Conservation (phyloP, 2,888 invertebrate genomes). For the Scaptomyza cyrtandrae region DNA sequence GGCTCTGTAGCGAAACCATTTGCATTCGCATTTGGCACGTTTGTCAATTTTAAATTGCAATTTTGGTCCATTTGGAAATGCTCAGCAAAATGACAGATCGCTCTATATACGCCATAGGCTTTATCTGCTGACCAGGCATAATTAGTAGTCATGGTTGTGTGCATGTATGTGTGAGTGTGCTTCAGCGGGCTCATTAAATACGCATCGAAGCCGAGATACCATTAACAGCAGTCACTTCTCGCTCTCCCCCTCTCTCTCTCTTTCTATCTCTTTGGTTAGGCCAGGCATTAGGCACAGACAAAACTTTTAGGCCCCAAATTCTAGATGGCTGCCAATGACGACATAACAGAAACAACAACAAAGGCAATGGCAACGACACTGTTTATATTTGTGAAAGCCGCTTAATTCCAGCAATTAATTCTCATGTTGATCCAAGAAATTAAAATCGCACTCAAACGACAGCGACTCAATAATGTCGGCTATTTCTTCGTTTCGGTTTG, state of each 20-base stretch:
- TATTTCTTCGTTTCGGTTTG: background rate
- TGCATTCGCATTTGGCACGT: constrained; percentile 12
- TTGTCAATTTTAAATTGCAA: constrained; percentile 64
- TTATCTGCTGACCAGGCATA: constrained; percentile 51
- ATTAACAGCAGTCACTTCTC: constrained; percentile 23
- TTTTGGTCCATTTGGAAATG: constrained; percentile 46
- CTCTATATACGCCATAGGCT: constrained; percentile 6
- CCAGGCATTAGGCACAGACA: constrained; percentile 23
- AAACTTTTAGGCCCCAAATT: constrained; percentile 9
- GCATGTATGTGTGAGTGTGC: constrained; percentile 9
- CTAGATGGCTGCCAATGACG: background rate
- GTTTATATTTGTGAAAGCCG: constrained; percentile 65
- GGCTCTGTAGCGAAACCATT: constrained; percentile 9
- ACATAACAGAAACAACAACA: constrained; percentile 1
- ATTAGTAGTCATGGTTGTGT: constrained; percentile 43
- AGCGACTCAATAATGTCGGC: constrained; percentile 25
- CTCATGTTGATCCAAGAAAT: constrained; percentile 82
- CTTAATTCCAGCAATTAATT: constrained; percentile 83
- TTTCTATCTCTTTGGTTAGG: background rate
- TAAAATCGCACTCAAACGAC: constrained; percentile 67
- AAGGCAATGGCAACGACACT: constrained; percentile 16
- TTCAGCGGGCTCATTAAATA: constrained; percentile 54
- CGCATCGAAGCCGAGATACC: constrained; percentile 38
- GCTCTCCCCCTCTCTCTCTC: background rate
- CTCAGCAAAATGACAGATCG: constrained; percentile 23